These are phyloP conservation scores for Trilocha varians DNA, from an alignment of 2,888 invertebrate genomes.

Conservation along the genomic window DNA sequence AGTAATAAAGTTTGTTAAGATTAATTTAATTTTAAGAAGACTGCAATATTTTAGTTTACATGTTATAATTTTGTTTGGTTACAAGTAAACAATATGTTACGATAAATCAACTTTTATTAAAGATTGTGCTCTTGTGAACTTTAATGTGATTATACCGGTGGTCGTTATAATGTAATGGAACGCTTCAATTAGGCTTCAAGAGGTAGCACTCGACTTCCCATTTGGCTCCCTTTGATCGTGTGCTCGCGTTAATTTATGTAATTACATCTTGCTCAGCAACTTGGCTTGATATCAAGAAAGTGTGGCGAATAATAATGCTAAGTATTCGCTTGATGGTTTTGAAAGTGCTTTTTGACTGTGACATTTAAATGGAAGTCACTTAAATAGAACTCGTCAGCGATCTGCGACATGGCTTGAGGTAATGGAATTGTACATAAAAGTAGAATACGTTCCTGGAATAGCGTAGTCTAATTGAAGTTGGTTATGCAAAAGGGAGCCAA, in stretches of 20 bases:
- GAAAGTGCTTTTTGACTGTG: slow-evolving; percentile 8
- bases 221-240: slow-evolving; percentile 37
- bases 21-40: background rate
- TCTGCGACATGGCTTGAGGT: background rate
- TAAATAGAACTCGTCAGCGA: background rate
- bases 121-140: background rate
- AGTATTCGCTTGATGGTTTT: slow-evolving; percentile 5
- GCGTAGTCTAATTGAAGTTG: no score
- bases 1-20: background rate
- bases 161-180: slow-evolving; percentile 21
- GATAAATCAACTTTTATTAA: background rate
- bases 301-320: slow-evolving; percentile 18
- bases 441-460: no score
- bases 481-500: no score
- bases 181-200: slow-evolving; percentile 18
- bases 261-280: slow-evolving; percentile 34
- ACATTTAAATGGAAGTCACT: background rate
- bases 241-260: slow-evolving; percentile 41
- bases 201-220: slow-evolving; percentile 21
- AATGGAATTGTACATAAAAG: no score
- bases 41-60: background rate
- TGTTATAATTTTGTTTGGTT: background rate
- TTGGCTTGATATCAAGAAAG: slow-evolving; percentile 34
- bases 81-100: background rate
- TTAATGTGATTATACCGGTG: slow-evolving; percentile 10